phyloP scores from a whole-genome alignment of 2,797 vertebrate species.

The Threskiornis aethiopicus region DNA sequence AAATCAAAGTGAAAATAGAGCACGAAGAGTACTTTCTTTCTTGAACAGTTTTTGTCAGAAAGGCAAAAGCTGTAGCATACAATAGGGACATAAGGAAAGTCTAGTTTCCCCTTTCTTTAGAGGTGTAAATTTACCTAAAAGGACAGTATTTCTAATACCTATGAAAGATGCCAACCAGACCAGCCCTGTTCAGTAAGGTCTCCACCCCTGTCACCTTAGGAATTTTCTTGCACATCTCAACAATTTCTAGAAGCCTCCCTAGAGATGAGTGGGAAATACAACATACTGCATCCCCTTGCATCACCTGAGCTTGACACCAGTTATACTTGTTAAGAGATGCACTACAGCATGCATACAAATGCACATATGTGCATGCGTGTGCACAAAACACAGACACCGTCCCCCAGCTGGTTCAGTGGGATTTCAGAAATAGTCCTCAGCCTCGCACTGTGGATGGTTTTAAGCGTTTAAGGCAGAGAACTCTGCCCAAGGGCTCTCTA shows the following conservation, averaged over 20 bases:
- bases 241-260: neutral
- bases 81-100: neutral
- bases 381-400: neutral
- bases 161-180: neutral
- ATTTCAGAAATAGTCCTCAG: neutral
- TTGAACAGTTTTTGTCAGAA: neutral
- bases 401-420: neutral
- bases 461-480: neutral
- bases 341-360: neutral
- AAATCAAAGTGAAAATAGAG: neutral
- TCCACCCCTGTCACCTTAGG: neutral
- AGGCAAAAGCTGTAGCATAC: neutral
- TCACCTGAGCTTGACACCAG: too few species aligned
- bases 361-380: accelerated
- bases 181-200: neutral
- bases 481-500: neutral
- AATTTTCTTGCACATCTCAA: neutral
- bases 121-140: neutral
- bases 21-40: neutral
- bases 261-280: neutral
- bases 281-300: neutral
- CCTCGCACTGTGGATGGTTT: accelerated
- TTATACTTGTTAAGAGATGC: neutral
- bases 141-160: neutral
- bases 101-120: neutral